Evolutionary conservation across 2,113 vertebrate species (phyloP).

Genomic region (Monopterus albus): DNA sequence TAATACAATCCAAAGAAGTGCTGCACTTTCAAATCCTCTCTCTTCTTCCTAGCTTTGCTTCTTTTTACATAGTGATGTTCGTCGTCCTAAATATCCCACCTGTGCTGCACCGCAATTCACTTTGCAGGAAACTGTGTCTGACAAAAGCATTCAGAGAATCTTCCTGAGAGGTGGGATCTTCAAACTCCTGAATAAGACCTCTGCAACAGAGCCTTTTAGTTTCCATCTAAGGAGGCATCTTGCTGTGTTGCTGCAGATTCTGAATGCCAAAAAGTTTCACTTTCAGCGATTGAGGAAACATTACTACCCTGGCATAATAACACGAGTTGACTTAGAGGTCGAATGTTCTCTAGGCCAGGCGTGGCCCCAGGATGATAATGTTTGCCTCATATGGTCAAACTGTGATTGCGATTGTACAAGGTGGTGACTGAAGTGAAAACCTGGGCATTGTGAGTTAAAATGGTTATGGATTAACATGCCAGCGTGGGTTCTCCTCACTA

Average conservation of each 20-base stretch:
- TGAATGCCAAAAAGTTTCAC: slow-evolving; percentile 9
- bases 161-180: slow-evolving; percentile 24
- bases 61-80: slow-evolving; percentile 45
- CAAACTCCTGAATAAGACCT: slow-evolving; percentile 19
- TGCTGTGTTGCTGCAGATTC: neutral
- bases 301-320: neutral
- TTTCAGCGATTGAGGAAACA: neutral
- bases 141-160: slow-evolving; percentile 41
- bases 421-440: slow-evolving; percentile 56
- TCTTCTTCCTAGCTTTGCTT: slow-evolving; percentile 55
- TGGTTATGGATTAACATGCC: slow-evolving; percentile 68
- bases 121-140: slow-evolving; percentile 46
- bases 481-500: slow-evolving; percentile 40
- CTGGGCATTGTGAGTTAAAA: slow-evolving; percentile 57
- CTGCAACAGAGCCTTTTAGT: slow-evolving; percentile 5
- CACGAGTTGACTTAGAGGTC: neutral
- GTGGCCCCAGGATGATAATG: slow-evolving; percentile 35
- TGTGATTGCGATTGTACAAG: slow-evolving; percentile 10
- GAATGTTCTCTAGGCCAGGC: neutral
- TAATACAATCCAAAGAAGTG: slow-evolving; percentile 69
- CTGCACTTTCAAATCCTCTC: slow-evolving; percentile 71
- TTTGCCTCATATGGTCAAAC: slow-evolving; percentile 17
- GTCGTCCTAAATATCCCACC: slow-evolving; percentile 61
- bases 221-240: slow-evolving; percentile 31
- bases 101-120: slow-evolving; percentile 40